phyloP scores from a whole-genome alignment of 30 jellyfish, hydroid and myxozoan species.

The Pseudorhiza aurosa region DNA sequence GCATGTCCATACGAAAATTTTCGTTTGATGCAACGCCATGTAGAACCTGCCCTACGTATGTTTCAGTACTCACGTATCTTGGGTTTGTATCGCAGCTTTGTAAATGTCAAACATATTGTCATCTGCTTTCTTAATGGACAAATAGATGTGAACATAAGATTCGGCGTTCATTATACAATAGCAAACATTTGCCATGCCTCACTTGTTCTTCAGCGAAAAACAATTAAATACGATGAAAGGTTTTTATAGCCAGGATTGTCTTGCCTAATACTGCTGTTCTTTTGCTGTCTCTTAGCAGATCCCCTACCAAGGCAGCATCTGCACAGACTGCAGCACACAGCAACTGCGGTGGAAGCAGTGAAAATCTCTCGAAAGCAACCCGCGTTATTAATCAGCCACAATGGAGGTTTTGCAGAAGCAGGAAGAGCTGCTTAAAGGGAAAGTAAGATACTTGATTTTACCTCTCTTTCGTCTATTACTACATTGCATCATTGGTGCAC shows the following conservation, averaged over 20 bases:
- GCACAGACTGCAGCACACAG: conserved; percentile 23
- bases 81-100: conserved; percentile 1
- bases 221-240: conserved; percentile 63
- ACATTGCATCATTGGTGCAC: neutral
- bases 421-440: conserved; percentile 47
- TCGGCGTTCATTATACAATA: conserved; percentile 37
- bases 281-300: conserved; percentile 51
- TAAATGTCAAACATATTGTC: conserved; percentile 19
- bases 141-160: conserved; percentile 15
- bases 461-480: neutral
- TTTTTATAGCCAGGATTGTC: conserved; percentile 44
- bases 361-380: neutral
- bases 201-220: conserved; percentile 50
- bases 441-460: conserved; percentile 25
- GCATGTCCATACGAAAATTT: too few species aligned
- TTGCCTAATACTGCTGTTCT: conserved; percentile 45
- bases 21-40: too few species aligned
- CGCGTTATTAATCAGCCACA: neutral
- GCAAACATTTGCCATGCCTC: conserved; percentile 70
- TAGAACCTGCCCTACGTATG: too few species aligned
- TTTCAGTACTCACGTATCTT: too few species aligned
- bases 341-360: too few species aligned
- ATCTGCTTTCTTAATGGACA: conserved; percentile 25
- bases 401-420: conserved; percentile 71
- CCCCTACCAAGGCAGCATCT: conserved; percentile 3